Conservation (phyloP, 2,888 invertebrate genomes). For the Caenorhabditis uteleia region DNA sequence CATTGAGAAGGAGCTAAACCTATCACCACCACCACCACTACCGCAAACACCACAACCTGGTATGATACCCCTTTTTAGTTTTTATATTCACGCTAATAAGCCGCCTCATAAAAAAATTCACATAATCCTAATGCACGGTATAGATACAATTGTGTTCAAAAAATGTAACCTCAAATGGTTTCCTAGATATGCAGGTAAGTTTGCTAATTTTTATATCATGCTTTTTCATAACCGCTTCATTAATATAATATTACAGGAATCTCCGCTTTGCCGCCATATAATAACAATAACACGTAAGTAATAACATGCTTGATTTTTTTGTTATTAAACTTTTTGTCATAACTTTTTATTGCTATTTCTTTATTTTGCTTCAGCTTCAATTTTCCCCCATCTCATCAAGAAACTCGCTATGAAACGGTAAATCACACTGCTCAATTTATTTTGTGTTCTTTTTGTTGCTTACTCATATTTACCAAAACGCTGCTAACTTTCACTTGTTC, state of each 20-base stretch:
- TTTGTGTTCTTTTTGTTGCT: too few species aligned
- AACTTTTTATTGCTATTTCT: conserved; percentile 1
- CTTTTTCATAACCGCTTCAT: conserved; percentile 13
- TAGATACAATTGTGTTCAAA: conserved; percentile 24
- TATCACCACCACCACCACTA: conserved; percentile 34
- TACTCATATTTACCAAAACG: too few species aligned
- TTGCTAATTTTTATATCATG: background rate
- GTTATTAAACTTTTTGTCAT: background rate
- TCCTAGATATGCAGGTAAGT: conserved; percentile 31
- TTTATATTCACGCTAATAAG: background rate
- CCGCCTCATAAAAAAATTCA: too few species aligned
- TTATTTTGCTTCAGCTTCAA: conserved; percentile 38
- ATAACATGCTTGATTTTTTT: conserved; percentile 2
- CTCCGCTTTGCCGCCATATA: conserved; percentile 35
- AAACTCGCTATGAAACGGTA: conserved; percentile 16
- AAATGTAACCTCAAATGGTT: conserved; percentile 34
- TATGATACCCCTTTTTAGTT: conserved; percentile 9
- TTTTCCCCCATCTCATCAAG: conserved; percentile 31
- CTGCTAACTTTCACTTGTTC: too few species aligned
- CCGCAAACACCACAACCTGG: conserved; percentile 38
- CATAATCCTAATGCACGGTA: too few species aligned
- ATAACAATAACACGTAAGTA: conserved; percentile 39
- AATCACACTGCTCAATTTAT: too few species aligned
- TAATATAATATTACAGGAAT: conserved; percentile 29
- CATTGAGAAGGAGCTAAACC: background rate